phyloP scores from a whole-genome alignment of 2,797 vertebrate species.

The Malacoctenus gilli region DNA sequence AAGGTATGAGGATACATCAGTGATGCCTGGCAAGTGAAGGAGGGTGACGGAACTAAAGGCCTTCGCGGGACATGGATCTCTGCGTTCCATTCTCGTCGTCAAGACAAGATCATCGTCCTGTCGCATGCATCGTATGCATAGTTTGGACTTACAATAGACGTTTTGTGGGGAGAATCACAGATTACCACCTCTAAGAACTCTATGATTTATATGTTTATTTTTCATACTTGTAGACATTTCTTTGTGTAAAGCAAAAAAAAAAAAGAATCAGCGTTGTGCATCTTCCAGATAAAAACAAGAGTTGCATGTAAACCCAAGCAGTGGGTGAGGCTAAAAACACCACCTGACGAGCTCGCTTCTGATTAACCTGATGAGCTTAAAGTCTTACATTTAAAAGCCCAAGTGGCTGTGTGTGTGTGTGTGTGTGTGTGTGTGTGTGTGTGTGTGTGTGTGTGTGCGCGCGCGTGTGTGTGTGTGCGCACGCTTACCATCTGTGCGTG shows the following conservation, averaged over 20 bases:
- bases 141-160: no score
- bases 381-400: conserved; percentile 73
- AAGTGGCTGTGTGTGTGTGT: conserved; percentile 22
- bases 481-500: conserved; percentile 85
- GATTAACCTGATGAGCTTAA: conserved; percentile 93
- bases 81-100: no score
- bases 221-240: background rate
- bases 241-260: no score
- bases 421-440: conserved; percentile 13
- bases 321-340: conserved; percentile 59
- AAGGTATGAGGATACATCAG: no score
- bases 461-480: background rate
- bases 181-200: no score
- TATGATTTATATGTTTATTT: background rate
- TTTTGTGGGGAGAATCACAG: no score
- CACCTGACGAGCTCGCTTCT: conserved; percentile 66
- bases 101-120: no score
- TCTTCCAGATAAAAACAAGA: conserved; percentile 10
- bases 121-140: no score
- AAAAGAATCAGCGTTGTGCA: conserved; percentile 20
- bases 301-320: conserved; percentile 32
- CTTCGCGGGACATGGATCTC: no score
- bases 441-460: background rate
- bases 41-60: no score
- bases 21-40: no score